A percentile compares a stretch with the other conserved stretches of the same genome.
These are phyloP conservation scores for Lasioglossum baleicum DNA, from an alignment of 1,140 invertebrate species.

Conservation along the genomic window DNA sequence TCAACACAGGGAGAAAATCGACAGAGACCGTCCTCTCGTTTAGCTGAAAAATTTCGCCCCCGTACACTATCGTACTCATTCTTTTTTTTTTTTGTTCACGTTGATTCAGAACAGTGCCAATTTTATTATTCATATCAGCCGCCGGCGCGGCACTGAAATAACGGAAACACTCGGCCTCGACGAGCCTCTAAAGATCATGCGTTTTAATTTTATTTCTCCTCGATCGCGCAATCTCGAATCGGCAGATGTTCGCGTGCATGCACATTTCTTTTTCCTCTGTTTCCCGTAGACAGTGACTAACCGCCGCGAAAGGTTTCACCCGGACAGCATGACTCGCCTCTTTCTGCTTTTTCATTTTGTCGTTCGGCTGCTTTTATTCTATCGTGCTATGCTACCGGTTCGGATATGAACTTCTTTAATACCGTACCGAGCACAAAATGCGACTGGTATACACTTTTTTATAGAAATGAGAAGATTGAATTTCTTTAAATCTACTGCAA, in stretches of 20 bases:
- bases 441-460: too few species aligned
- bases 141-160: background rate
- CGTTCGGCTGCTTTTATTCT: background rate
- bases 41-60: constrained; percentile 44
- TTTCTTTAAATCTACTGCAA: too few species aligned
- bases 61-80: background rate
- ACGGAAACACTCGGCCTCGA: constrained; percentile 7
- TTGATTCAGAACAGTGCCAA: background rate
- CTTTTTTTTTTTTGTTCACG: background rate
- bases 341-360: constrained; percentile 3
- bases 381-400: background rate
- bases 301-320: background rate
- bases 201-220: constrained; percentile 35
- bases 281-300: background rate
- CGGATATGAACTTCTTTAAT: too few species aligned
- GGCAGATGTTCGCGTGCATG: background rate
- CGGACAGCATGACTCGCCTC: background rate
- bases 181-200: constrained; percentile 23
- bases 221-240: constrained; percentile 1
- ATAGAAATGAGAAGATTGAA: too few species aligned
- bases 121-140: constrained; percentile 54
- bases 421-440: too few species aligned
- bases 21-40: constrained; percentile 19
- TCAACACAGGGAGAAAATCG: background rate
- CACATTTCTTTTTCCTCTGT: background rate